Conservation (phyloP, 2,888 invertebrate species). For the Seira ritae region DNA sequence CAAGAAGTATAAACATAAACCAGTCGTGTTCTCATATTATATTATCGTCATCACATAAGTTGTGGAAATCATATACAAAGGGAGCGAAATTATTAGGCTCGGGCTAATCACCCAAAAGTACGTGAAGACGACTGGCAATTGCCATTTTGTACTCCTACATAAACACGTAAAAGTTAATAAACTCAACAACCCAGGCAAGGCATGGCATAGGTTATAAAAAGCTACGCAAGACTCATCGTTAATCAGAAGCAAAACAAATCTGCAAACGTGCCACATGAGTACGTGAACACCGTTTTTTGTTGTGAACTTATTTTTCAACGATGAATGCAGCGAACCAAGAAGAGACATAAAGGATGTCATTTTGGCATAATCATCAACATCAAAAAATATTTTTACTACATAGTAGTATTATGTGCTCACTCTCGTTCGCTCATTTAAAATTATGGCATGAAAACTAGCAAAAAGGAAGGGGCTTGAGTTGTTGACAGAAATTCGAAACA, state of each 20-base stretch:
- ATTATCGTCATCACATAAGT: no score
- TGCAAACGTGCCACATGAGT: conserved; percentile 4
- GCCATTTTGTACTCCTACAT: background rate
- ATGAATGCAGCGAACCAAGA: background rate
- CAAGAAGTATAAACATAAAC: no score
- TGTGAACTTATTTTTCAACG: no score
- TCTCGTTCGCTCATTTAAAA: background rate
- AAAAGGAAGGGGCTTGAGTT: background rate
- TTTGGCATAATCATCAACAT: conserved; percentile 13
- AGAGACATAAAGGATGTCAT: conserved; percentile 11
- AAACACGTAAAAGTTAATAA: background rate
- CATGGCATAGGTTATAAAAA: background rate
- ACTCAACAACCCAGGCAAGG: background rate
- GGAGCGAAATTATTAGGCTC: background rate
- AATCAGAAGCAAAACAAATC: background rate
- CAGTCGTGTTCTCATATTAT: no score
- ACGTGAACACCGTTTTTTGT: background rate
- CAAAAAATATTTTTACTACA: background rate
- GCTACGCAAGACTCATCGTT: no score
- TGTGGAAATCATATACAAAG: background rate
- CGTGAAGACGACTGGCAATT: conserved; percentile 1
- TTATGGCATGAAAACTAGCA: background rate
- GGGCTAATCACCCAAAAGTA: background rate
- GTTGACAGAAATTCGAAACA: conserved; percentile 9
- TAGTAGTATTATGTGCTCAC: background rate